Percentiles rank a stretch among this genome's conserved stretches.
These are phyloP conservation scores for Hyphantria cunea DNA, from an alignment of 1,140 invertebrate genomes.

Conservation along the genomic window DNA sequence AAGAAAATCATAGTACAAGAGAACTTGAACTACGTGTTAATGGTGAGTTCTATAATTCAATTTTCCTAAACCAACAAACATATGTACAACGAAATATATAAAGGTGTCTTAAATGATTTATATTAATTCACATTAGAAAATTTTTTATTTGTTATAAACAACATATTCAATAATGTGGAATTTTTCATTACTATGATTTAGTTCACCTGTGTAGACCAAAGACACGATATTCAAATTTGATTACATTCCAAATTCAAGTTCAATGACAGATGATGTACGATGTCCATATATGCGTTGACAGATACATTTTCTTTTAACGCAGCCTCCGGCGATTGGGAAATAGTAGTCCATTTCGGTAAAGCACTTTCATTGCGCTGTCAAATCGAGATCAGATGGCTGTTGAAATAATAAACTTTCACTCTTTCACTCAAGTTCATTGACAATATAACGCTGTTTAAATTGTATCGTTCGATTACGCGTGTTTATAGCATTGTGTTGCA, in stretches of 20 bases:
- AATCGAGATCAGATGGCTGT: slow-evolving; percentile 1
- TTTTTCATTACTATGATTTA: no score
- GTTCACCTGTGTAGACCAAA: background rate
- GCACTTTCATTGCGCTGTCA: slow-evolving; percentile 15
- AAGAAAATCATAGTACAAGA: no score
- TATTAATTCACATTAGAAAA: no score
- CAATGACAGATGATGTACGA: slow-evolving; percentile 24
- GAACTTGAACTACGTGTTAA: no score
- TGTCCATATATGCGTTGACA: slow-evolving; percentile 13
- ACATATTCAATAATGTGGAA: no score
- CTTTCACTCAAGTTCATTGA: slow-evolving; percentile 29
- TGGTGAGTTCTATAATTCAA: no score
- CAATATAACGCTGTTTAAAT: slow-evolving; percentile 11
- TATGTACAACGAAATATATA: no score
- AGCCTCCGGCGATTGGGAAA: slow-evolving; percentile 3
- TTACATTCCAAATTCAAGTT: slow-evolving; percentile 27
- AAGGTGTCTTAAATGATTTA: no score
- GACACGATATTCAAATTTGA: slow-evolving; percentile 25
- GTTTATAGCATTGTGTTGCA: slow-evolving; percentile 14
- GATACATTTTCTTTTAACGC: slow-evolving; percentile 8
- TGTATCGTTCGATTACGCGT: slow-evolving; percentile 16
- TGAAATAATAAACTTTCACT: slow-evolving; percentile 20
- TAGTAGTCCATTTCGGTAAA: slow-evolving; percentile 9
- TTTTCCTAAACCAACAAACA: no score
- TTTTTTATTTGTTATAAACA: no score